Base-by-base conservation (phyloP, 30 jellyfish, hydroid and myxozoan species). In the Hydra vulgaris region DNA sequence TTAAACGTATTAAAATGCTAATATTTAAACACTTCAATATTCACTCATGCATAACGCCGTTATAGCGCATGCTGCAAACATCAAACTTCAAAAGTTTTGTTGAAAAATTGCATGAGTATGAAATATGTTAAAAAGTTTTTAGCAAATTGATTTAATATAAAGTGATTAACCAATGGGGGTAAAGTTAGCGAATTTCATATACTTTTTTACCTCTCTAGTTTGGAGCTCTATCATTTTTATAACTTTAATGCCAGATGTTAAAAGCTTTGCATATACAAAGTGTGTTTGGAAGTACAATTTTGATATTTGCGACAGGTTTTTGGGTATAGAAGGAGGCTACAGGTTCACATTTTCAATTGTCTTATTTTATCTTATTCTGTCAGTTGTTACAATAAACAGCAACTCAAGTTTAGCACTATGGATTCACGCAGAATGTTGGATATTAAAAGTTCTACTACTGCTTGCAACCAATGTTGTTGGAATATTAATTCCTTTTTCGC, bases 271-370 rank as follows among this genome's bases (percentile, higher is more conserved):
- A 19, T 76, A 77, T 76, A 15, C 84, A 4, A 75, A 53, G 27
- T 94, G 99, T 27, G 84, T 85, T 83, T 74, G 73, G 19, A 84
- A 55, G 78, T 56, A 78, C 40, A 80, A 84, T 23, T 75, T 88
- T 22, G 40, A 20, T 15, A 5, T 70, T 0, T 94, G 99, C 82
- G 56, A 54, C 17, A 88, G 83, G 54, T 66, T 94, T 67, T 53
- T 88, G 19, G 99, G 99, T 0, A 66, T 94, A 15, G 96, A 88
- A 53, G 96, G 92, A 3, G 95, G 95, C 0, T 94, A 94, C 80
- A 83, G 99, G 26, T 71, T 84, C 24, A 85, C 96, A 22, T 74
- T 85, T 18, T 71, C 86, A 15, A 74, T 84, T 25, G 61, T 82
- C 25, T 21, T 75, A 7, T 94, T 76, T 69, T 92, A 94, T 55